A percentile compares a stretch with the other conserved stretches of the same genome.
These are phyloP conservation scores for Peromyscus maniculatus DNA, from an alignment of 2,113 vertebrate species.

Conservation along the genomic window DNA sequence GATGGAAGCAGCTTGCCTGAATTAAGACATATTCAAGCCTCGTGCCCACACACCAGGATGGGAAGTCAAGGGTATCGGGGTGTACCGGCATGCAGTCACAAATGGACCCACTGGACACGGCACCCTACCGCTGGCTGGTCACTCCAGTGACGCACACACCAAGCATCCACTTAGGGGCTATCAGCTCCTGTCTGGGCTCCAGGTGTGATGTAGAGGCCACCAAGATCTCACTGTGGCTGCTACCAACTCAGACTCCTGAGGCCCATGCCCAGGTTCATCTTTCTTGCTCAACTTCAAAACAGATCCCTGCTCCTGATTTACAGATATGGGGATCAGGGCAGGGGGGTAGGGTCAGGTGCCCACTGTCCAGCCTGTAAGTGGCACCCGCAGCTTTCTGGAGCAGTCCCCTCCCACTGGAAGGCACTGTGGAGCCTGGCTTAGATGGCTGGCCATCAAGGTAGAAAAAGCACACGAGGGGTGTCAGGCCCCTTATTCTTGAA, in stretches of 20 bases:
- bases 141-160: too few species aligned
- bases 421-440: too few species aligned
- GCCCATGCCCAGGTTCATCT: rapidly evolving
- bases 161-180: neutral
- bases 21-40: neutral
- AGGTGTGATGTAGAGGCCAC: rapidly evolving
- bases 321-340: neutral
- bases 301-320: neutral
- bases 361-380: neutral
- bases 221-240: neutral
- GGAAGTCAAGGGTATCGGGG: rapidly evolving
- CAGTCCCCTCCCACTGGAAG: neutral
- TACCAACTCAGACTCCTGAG: neutral
- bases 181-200: rapidly evolving
- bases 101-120: too few species aligned
- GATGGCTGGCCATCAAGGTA: too few species aligned
- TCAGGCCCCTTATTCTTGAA: neutral
- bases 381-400: neutral
- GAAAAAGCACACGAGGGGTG: neutral
- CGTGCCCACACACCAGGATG: neutral
- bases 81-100: rapidly evolving
- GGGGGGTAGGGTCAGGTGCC: rapidly evolving
- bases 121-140: rapidly evolving
- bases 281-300: neutral
- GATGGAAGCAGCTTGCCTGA: too few species aligned